Evolutionary conservation across 2,888 invertebrate species (phyloP).

Genomic region (Drosophila pegasa): DNA sequence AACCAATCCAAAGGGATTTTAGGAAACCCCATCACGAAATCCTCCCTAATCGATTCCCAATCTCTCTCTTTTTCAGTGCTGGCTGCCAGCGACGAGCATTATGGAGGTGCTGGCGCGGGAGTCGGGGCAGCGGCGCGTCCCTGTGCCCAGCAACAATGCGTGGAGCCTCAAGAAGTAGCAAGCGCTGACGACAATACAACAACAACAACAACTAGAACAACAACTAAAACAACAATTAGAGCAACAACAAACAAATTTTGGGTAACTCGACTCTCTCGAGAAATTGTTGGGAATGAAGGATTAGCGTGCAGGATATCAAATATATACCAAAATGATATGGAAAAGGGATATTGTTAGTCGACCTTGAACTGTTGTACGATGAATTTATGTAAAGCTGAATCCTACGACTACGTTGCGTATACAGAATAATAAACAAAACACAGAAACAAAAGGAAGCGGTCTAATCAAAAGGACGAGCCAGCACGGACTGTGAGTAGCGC

Average conservation of each 20-base stretch:
- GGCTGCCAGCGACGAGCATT: conserved; percentile 95
- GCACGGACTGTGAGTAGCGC: background rate
- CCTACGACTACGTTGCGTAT: conserved; percentile 56
- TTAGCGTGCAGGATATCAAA: conserved; percentile 12
- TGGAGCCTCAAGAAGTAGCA: conserved; percentile 83
- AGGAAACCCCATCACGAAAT: background rate
- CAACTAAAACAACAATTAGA: background rate
- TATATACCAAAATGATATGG: conserved; percentile 45
- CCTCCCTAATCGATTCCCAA: no score
- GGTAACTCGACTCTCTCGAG: conserved; percentile 1
- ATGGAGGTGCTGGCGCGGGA: conserved; percentile 92
- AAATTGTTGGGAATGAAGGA: conserved; percentile 22
- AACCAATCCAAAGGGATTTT: no score
- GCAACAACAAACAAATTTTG: no score
- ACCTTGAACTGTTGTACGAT: conserved; percentile 63
- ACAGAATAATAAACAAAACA: conserved; percentile 36
- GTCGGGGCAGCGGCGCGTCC: conserved; percentile 91
- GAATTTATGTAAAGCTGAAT: conserved; percentile 64
- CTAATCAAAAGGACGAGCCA: conserved; percentile 15
- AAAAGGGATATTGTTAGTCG: conserved; percentile 53
- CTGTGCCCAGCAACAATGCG: conserved; percentile 88
- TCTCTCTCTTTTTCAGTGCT: conserved; percentile 87
- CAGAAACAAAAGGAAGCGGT: conserved; percentile 9
- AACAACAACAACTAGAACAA: conserved; percentile 2
- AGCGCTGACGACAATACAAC: conserved; percentile 38